Evolutionary conservation across 2,888 invertebrate genomes (phyloP).

Genomic region (Volucella zonaria): DNA sequence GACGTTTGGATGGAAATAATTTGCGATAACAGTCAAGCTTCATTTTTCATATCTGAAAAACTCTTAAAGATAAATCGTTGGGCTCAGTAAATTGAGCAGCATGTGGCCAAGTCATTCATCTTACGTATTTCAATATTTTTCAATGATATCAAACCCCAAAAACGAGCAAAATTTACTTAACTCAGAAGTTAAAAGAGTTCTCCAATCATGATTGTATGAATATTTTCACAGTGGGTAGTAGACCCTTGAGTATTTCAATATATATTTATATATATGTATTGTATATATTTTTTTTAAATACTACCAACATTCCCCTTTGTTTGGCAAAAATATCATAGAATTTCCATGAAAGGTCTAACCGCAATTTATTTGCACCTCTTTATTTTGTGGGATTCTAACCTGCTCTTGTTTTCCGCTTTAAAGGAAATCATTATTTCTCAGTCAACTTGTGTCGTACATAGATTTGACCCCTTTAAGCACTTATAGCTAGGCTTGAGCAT

Average conservation of each 20-base stretch:
- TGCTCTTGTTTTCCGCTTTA: conserved; percentile 1
- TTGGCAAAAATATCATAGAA: not conserved
- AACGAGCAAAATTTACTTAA: conserved; percentile 8
- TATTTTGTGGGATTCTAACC: conserved; percentile 34
- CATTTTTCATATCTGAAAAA: conserved; percentile 13
- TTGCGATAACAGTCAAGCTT: not conserved
- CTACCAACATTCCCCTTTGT: not conserved
- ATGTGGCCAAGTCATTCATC: conserved; percentile 39
- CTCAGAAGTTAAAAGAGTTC: conserved; percentile 36
- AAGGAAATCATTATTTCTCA: conserved; percentile 53
- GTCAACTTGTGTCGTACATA: conserved; percentile 50
- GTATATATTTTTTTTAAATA: conserved; percentile 23
- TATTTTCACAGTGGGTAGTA: conserved; percentile 36
- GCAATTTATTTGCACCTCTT: conserved; percentile 47
- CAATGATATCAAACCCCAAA: conserved; percentile 40
- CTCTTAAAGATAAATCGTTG: conserved; percentile 41
- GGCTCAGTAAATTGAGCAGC: conserved; percentile 39
- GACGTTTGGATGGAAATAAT: conserved; percentile 34
- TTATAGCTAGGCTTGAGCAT: conserved; percentile 20
- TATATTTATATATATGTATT: no score
- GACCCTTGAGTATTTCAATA: conserved; percentile 39
- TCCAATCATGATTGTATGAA: conserved; percentile 11
- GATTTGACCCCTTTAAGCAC: conserved; percentile 44
- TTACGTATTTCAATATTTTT: conserved; percentile 2
- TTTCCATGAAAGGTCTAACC: conserved; percentile 44